Evolutionary conservation across 1,140 invertebrate species (phyloP).

Genomic region (Drosophila athabasca): DNA sequence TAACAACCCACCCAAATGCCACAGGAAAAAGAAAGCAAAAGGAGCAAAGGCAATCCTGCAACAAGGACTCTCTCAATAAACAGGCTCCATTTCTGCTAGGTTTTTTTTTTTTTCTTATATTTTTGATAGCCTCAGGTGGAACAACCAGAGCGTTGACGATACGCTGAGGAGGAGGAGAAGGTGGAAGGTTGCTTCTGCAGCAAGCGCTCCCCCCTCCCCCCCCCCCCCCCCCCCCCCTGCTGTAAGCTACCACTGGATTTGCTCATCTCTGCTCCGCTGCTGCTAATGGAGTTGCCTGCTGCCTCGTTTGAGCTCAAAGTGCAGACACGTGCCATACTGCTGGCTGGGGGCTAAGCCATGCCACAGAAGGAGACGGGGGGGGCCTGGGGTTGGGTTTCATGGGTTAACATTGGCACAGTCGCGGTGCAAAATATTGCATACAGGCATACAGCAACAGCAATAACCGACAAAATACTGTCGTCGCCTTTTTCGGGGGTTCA

Average conservation of each 20-base stretch:
- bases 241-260: neutral
- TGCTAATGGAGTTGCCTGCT: conserved; percentile 57
- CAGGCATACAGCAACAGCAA: conserved; percentile 5
- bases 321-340: conserved; percentile 71
- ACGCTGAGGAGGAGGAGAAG: neutral
- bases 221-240: too few species aligned
- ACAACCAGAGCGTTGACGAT: conserved; percentile 24
- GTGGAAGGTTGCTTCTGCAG: too few species aligned
- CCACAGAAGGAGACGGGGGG: neutral
- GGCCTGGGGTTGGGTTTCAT: neutral
- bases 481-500: conserved; percentile 63
- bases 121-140: conserved; percentile 52
- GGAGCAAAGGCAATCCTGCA: conserved; percentile 25
- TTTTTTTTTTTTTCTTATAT: conserved; percentile 2
- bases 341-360: conserved; percentile 16
- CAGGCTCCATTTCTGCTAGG: neutral
- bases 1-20: conserved; percentile 1
- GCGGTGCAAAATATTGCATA: conserved; percentile 55
- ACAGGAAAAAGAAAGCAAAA: conserved; percentile 24
- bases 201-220: too few species aligned
- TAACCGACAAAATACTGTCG: conserved; percentile 37
- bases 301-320: conserved; percentile 73
- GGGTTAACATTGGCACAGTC: conserved; percentile 53
- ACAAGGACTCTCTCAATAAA: conserved; percentile 29
- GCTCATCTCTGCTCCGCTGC: conserved; percentile 6